Conservation (phyloP, 2,888 invertebrate species). For the Melanchra persicariae region DNA sequence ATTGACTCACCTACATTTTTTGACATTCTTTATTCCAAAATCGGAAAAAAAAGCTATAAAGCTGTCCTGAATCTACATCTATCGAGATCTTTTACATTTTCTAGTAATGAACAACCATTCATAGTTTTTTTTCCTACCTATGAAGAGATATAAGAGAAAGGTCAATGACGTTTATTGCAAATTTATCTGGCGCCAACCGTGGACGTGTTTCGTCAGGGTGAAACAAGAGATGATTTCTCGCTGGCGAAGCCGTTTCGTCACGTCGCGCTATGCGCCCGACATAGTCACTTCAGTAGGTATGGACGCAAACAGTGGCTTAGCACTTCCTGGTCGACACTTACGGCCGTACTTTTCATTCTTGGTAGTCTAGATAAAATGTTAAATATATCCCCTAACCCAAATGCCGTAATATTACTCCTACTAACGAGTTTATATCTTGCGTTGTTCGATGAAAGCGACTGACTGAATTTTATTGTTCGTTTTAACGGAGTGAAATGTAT, state of each 20-base stretch:
- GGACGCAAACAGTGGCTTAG: background rate
- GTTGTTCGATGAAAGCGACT: slow-evolving; percentile 49
- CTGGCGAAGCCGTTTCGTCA: too few relatives aligned
- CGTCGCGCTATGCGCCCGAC: too few relatives aligned
- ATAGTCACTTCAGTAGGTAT: background rate
- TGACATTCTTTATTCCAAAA: too few relatives aligned
- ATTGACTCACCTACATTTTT: too few relatives aligned
- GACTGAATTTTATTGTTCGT: slow-evolving; percentile 53
- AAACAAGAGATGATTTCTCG: background rate
- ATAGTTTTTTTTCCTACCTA: too few relatives aligned
- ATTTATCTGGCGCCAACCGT: too few relatives aligned
- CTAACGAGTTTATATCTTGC: slow-evolving; percentile 36
- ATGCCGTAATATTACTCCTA: slow-evolving; percentile 39
- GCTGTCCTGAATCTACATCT: too few relatives aligned
- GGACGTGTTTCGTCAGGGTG: background rate
- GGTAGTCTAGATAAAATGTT: slow-evolving; percentile 14
- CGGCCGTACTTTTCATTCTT: background rate
- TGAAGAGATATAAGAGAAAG: too few relatives aligned
- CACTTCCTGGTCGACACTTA: background rate
- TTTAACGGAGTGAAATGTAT: slow-evolving; percentile 47
- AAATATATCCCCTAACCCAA: background rate
- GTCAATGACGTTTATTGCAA: too few relatives aligned
- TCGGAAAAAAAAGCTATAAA: too few relatives aligned
- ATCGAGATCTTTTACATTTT: too few relatives aligned
- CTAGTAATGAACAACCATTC: too few relatives aligned